These are phyloP conservation scores for Dendronephthya gigantea DNA, from an alignment of 64 coral and sea anemone genomes.

Conservation along the genomic window DNA sequence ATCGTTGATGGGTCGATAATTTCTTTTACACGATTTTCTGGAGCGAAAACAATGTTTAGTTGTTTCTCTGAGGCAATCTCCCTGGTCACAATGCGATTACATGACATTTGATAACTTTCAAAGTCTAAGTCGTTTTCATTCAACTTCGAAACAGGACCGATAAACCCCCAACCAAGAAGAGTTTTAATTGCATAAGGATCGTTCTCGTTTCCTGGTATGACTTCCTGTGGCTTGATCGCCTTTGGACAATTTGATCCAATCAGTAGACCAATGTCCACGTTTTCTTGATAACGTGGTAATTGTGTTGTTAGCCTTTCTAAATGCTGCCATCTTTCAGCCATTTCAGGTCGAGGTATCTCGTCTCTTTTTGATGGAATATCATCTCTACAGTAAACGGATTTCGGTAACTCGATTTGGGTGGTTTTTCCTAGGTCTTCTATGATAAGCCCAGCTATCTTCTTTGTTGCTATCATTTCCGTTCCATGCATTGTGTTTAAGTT, in stretches of 20 bases:
- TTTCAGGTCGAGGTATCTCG: constrained; percentile 53
- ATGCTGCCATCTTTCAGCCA: constrained; percentile 46
- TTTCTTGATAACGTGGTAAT: constrained; percentile 34
- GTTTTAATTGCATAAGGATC: constrained; percentile 66
- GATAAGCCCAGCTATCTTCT: constrained; percentile 23
- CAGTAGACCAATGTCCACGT: constrained; percentile 21
- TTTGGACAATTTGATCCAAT: constrained; percentile 75
- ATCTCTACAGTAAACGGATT: constrained; percentile 31
- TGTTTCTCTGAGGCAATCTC: neutral
- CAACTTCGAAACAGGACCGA: constrained; percentile 12
- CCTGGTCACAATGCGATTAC: neutral
- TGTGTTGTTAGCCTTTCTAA: constrained; percentile 36
- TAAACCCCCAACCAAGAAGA: constrained; percentile 55
- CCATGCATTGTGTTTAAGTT: no score
- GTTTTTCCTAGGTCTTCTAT: neutral
- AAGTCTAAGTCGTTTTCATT: neutral
- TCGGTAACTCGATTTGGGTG: constrained; percentile 26
- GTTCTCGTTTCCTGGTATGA: constrained; percentile 27
- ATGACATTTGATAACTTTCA: neutral
- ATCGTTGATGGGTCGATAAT: constrained; percentile 26
- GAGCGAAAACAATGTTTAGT: neutral
- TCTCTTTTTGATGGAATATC: constrained; percentile 40
- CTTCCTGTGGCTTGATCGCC: constrained; percentile 53
- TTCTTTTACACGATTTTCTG: constrained; percentile 24
- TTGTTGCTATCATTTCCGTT: neutral